A percentile compares a stretch with the other conserved stretches of the same genome.
phyloP scores from a whole-genome alignment of 2,113 vertebrate genomes.

The Tretioscincus oriximinensis region DNA sequence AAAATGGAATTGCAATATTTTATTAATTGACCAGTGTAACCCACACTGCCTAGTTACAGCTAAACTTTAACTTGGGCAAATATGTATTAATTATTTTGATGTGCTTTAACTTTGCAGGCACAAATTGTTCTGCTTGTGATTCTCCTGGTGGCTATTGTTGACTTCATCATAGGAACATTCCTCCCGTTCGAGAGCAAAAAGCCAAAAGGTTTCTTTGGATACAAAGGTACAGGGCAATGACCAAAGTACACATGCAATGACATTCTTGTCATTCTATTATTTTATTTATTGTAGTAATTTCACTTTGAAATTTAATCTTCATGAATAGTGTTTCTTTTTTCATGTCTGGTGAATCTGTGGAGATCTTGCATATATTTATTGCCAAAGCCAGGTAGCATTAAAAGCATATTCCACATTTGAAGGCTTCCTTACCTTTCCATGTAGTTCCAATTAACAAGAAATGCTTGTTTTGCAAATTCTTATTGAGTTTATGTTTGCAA shows the following conservation, averaged over 20 bases:
- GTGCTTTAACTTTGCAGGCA: slow-evolving; percentile 77
- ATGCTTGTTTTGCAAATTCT: too few relatives aligned
- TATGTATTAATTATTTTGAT: slow-evolving; percentile 31
- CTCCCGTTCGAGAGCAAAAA: slow-evolving; percentile 87
- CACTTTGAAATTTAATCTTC: background rate
- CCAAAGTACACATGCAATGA: slow-evolving; percentile 5
- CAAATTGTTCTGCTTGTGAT: slow-evolving; percentile 94
- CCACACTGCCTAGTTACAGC: background rate
- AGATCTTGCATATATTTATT: too few relatives aligned
- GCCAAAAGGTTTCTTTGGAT: slow-evolving; percentile 87
- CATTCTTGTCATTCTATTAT: background rate
- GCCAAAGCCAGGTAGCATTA: too few relatives aligned
- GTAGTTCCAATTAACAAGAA: too few relatives aligned
- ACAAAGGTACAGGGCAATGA: slow-evolving; percentile 79
- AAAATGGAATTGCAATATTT: background rate
- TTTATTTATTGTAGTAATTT: background rate
- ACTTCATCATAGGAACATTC: slow-evolving; percentile 93
- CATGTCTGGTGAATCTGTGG: too few relatives aligned
- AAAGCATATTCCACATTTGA: too few relatives aligned
- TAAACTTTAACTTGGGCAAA: background rate
- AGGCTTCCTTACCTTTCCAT: too few relatives aligned
- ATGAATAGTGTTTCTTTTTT: background rate
- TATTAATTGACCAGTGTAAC: background rate
- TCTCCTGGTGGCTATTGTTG: slow-evolving; percentile 86
- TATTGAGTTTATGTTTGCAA: too few relatives aligned